Percentiles rank a stretch among this genome's conserved stretches.
Evolutionary conservation across 2,888 invertebrate species (phyloP).

Genomic region (Anticlea derivata): DNA sequence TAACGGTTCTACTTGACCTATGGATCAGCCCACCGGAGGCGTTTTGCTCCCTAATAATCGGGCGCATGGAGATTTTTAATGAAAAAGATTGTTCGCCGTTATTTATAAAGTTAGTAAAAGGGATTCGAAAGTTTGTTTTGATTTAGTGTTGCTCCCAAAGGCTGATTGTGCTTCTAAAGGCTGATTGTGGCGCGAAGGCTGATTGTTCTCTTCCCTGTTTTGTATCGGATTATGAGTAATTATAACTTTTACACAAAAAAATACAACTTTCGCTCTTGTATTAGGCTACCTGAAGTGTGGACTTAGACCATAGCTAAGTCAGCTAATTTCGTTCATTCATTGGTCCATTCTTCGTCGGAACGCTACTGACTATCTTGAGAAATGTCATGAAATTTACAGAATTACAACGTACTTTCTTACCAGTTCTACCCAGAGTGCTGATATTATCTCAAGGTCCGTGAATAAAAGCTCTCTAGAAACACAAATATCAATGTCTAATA

Average conservation of each 20-base stretch:
- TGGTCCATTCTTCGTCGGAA: no score
- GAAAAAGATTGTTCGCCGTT: conserved; percentile 82
- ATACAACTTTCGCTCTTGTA: background rate
- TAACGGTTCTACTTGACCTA: conserved; percentile 8
- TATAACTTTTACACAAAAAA: conserved; percentile 50
- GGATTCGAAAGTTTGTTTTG: conserved; percentile 80
- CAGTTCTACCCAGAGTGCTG: no score
- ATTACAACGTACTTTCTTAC: no score
- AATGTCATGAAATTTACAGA: no score
- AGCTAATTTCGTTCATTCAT: no score
- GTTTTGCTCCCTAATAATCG: conserved; percentile 81
- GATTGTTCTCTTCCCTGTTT: conserved; percentile 68
- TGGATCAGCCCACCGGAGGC: conserved; percentile 66
- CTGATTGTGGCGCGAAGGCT: conserved; percentile 55
- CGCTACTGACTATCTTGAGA: no score
- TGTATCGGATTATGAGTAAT: conserved; percentile 70
- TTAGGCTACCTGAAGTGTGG: no score
- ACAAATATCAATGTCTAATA: conserved; percentile 10
- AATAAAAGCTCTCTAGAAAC: background rate
- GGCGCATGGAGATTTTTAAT: conserved; percentile 81
- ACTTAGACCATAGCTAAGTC: no score
- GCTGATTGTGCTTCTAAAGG: conserved; percentile 67
- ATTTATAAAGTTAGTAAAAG: conserved; percentile 81
- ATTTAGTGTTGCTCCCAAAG: conserved; percentile 73
- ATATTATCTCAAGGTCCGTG: no score